Conservation (phyloP, 1,140 invertebrate genomes). For the Macrobrachium rosenbergii region DNA sequence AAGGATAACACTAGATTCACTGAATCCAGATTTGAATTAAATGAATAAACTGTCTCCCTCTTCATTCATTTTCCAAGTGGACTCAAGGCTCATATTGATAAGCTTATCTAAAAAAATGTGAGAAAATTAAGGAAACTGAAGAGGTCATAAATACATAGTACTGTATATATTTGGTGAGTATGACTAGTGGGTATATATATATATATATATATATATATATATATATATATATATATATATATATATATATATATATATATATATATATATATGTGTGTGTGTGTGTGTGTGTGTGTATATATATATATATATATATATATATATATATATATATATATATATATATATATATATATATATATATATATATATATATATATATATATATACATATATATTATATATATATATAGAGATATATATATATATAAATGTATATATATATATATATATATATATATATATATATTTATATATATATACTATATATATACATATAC, state of each 20-base stretch:
- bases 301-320: slow-evolving; percentile 6
- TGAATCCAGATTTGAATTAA: too few species aligned
- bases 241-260: slow-evolving; percentile 2
- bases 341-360: slow-evolving; percentile 19
- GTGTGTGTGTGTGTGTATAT: not conserved
- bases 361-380: slow-evolving; percentile 17
- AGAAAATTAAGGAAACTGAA: too few species aligned
- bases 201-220: not conserved
- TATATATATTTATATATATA: not conserved
- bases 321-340: not conserved
- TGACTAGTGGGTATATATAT: not conserved
- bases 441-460: not conserved
- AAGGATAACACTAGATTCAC: too few species aligned
- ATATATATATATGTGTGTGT: not conserved
- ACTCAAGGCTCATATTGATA: too few species aligned
- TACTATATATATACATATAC: too few species aligned
- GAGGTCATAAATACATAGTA: too few species aligned
- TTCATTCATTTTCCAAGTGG: too few species aligned
- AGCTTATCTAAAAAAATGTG: too few species aligned
- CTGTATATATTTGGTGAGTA: too few species aligned
- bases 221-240: slow-evolving; percentile 9
- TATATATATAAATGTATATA: not conserved
- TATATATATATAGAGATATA: not conserved
- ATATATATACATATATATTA: slow-evolving; percentile 7
- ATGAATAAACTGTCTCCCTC: too few species aligned